Evolutionary conservation across 2,888 invertebrate species (phyloP), one percentile per base, ranked within the genome.

Genomic region (Gymnosoma rotundatum): DNA sequence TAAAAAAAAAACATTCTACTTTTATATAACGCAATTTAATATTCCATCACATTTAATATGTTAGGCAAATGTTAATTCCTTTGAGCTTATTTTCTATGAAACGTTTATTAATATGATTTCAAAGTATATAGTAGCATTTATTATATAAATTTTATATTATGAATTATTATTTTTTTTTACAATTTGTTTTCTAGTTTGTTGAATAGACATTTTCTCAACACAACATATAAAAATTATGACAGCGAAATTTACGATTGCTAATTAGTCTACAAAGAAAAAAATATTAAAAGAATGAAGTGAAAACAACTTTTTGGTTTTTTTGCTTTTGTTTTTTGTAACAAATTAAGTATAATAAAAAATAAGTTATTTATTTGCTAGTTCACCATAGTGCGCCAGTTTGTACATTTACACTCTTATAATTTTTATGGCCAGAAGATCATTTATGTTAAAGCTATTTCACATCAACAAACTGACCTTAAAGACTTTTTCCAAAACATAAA

Each of bases 231-330:
- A 78, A 84, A 81, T 84, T 84, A 84, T 72, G 81, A 72, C 84
- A 81, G 70, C 84, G 78, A 78, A 76, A 84, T 81, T 84, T 84
- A 81, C 74, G 81, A 78, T 74, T 78, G 56, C 78, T 84, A 84
- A 84, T 84, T 84, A 84, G 81, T 70, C 64, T 60, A 74, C 64
- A 61, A 76, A 67, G 67, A 67, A 21, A 64, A 48, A 16, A 61
- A 14, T 38, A 0, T n/a, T 42, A 36, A 5, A 70, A 61, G 16
- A 32, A 48, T 25, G 58, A 61, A 61, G 12, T 4, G 42, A 78
- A 60, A 56, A 38, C 21, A 60, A 52, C 32, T 32, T 32, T 32
- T 32, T 32, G 21, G 61, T 50, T 52, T 6, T 4, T 56, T 78
- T 72, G 66, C 20, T n/a, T 56, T 60, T 61, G n/a, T 61, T 69